phyloP scores from a whole-genome alignment of 2,888 invertebrate species.

The Nysson spinosus region DNA sequence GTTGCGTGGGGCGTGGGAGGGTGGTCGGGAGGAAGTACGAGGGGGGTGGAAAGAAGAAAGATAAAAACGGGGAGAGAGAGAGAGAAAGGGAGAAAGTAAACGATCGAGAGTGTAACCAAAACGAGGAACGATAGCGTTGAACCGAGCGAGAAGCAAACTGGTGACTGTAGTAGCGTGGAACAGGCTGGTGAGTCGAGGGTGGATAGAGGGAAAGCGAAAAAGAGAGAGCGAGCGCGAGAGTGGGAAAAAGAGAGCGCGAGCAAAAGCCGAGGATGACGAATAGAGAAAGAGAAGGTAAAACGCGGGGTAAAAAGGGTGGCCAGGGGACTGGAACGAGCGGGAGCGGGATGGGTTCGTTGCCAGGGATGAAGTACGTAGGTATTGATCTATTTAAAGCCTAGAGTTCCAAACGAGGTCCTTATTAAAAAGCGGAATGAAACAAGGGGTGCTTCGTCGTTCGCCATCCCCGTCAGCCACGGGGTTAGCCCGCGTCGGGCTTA shows the following conservation, averaged over 20 bases:
- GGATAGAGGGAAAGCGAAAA: slow-evolving; percentile 30
- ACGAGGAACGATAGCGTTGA: slow-evolving; percentile 19
- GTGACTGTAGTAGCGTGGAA: too few species aligned
- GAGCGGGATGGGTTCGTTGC: slow-evolving; percentile 75
- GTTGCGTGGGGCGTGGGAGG: slow-evolving; percentile 40
- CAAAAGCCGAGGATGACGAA: slow-evolving; percentile 28
- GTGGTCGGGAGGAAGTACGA: background rate
- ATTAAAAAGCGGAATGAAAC: slow-evolving; percentile 78
- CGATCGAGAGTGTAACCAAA: slow-evolving; percentile 36
- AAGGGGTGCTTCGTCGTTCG: slow-evolving; percentile 67
- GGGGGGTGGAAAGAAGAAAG: slow-evolving; percentile 24
- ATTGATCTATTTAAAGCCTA: slow-evolving; percentile 78
- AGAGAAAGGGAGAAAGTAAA: slow-evolving; percentile 35
- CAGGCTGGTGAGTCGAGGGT: slow-evolving; percentile 23
- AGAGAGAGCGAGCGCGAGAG: slow-evolving; percentile 37
- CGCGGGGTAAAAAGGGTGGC: slow-evolving; percentile 71
- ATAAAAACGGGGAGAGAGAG: slow-evolving; percentile 27
- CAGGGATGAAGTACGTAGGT: slow-evolving; percentile 77
- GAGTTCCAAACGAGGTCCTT: slow-evolving; percentile 78
- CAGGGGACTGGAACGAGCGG: slow-evolving; percentile 63
- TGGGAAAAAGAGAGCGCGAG: slow-evolving; percentile 33
- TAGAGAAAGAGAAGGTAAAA: slow-evolving; percentile 72
- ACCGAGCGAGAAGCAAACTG: slow-evolving; percentile 1
- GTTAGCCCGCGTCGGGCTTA: too few species aligned
- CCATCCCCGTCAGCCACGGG: slow-evolving; percentile 35